A percentile compares a stretch with the other conserved stretches of the same genome.
These are phyloP conservation scores for Volucella inanis DNA, from an alignment of 2,888 invertebrate species.

Conservation along the genomic window DNA sequence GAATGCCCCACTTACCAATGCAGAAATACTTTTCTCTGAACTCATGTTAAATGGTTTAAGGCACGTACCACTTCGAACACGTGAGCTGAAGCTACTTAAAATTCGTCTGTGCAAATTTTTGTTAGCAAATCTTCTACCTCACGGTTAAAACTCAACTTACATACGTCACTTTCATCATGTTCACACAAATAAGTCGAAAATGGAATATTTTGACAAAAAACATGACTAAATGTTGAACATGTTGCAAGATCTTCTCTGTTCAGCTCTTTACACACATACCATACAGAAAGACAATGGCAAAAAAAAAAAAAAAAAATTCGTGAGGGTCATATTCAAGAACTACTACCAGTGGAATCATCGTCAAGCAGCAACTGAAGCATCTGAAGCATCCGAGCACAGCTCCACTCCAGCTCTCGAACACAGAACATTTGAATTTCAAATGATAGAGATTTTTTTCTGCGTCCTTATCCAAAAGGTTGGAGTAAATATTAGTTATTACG, in stretches of 20 bases:
- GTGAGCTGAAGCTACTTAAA: slow-evolving; percentile 39
- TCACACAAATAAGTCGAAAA: slow-evolving; percentile 54
- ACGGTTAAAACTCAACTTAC: slow-evolving; percentile 13
- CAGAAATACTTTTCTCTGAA: slow-evolving; percentile 4
- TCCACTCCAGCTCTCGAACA: slow-evolving; percentile 44
- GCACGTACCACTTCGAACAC: slow-evolving; percentile 25
- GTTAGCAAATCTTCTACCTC: not conserved
- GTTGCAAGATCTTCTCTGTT: slow-evolving; percentile 44
- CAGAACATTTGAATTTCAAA: slow-evolving; percentile 68
- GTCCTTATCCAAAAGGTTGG: slow-evolving; percentile 50
- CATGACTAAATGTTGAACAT: slow-evolving; percentile 38
- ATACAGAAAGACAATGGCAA: slow-evolving; percentile 2
- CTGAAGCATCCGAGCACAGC: slow-evolving; percentile 34
- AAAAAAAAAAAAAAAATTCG: slow-evolving; percentile 36
- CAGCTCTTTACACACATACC: slow-evolving; percentile 21
- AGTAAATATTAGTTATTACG: slow-evolving; percentile 67
- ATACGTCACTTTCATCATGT: slow-evolving; percentile 5
- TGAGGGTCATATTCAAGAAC: slow-evolving; percentile 49
- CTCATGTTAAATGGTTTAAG: not conserved
- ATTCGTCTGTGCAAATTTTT: slow-evolving; percentile 51
- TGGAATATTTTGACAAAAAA: slow-evolving; percentile 38
- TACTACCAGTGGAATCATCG: slow-evolving; percentile 18
- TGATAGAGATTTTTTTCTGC: slow-evolving; percentile 35
- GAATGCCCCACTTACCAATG: slow-evolving; percentile 13
- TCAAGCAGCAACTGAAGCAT: slow-evolving; percentile 19